phyloP scores from a whole-genome alignment of 2,888 invertebrate genomes.

The Syrphus vitripennis region DNA sequence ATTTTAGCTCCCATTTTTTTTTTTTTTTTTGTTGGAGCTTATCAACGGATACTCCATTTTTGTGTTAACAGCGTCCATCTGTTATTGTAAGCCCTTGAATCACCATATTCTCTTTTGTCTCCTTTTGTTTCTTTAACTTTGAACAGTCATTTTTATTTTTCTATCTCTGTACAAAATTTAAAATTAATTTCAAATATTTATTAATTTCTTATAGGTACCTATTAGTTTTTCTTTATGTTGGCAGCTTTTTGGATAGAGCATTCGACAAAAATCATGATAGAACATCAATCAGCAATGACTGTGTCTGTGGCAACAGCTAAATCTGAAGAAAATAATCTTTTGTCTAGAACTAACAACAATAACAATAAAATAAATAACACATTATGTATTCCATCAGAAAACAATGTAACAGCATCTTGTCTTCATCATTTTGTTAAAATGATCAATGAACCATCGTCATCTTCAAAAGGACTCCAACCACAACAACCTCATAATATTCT shows the following conservation, averaged over 20 bases:
- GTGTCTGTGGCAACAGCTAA: not conserved
- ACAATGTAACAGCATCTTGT: constrained; percentile 18
- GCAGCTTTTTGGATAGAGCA: not conserved
- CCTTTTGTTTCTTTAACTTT: too few species aligned
- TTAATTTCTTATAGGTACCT: too few species aligned
- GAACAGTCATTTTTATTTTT: too few species aligned
- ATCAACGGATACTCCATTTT: too few species aligned
- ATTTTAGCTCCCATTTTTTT: too few species aligned
- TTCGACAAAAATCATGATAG: constrained; percentile 36
- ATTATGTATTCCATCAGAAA: constrained; percentile 6
- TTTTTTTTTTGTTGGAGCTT: too few species aligned
- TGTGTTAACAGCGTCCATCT: too few species aligned
- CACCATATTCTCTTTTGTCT: too few species aligned
- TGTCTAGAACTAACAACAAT: not conserved
- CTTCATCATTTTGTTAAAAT: constrained; percentile 52
- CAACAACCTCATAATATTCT: constrained; percentile 33
- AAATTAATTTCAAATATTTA: too few species aligned
- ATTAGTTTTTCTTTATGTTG: not conserved
- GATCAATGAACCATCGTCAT: constrained; percentile 47
- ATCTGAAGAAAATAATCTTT: not conserved
- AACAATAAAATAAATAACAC: constrained; percentile 25
- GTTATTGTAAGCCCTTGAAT: too few species aligned
- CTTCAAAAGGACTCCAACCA: constrained; percentile 37
- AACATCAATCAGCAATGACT: constrained; percentile 9
- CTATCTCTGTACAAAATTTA: too few species aligned